These are phyloP conservation scores for Zaprionus davidi DNA, from an alignment of 1,140 invertebrate genomes.

Conservation along the genomic window DNA sequence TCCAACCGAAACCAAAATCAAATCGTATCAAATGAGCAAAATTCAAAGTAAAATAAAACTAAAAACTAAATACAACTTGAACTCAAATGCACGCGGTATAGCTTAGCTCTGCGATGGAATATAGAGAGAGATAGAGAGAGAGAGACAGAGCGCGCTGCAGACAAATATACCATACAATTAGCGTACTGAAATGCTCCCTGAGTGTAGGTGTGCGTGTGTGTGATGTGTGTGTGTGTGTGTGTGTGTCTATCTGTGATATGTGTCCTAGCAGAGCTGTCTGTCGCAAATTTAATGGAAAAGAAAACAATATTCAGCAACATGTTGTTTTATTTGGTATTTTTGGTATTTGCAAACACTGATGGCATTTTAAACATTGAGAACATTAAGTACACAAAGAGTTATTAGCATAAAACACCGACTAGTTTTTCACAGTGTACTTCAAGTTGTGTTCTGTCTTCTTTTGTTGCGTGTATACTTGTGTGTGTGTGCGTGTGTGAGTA, in stretches of 20 bases:
- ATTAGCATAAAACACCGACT: slow-evolving; percentile 78
- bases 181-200: slow-evolving; percentile 44
- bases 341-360: slow-evolving; percentile 80
- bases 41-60: slow-evolving; percentile 57
- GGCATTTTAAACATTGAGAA: slow-evolving; percentile 80
- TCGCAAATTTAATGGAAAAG: slow-evolving; percentile 60
- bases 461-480: slow-evolving; percentile 18
- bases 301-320: slow-evolving; percentile 61
- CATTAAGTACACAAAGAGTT: slow-evolving; percentile 76
- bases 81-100: slow-evolving; percentile 69
- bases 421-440: slow-evolving; percentile 68
- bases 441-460: slow-evolving; percentile 25
- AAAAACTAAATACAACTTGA: slow-evolving; percentile 49
- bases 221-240: slow-evolving; percentile 33
- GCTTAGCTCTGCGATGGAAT: slow-evolving; percentile 52
- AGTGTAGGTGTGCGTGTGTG: slow-evolving; percentile 24
- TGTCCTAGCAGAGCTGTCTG: slow-evolving; percentile 49
- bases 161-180: slow-evolving; percentile 71
- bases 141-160: slow-evolving; percentile 43
- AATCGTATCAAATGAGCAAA: slow-evolving; percentile 52
- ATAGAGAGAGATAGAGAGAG: slow-evolving; percentile 32
- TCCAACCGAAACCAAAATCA: slow-evolving; percentile 61
- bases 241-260: slow-evolving; percentile 28
- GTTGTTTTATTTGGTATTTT: slow-evolving; percentile 36
- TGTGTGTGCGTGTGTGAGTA: slow-evolving; percentile 3